Base-by-base conservation (phyloP, 2,113 vertebrate species). In the Tauraco erythrolophus region DNA sequence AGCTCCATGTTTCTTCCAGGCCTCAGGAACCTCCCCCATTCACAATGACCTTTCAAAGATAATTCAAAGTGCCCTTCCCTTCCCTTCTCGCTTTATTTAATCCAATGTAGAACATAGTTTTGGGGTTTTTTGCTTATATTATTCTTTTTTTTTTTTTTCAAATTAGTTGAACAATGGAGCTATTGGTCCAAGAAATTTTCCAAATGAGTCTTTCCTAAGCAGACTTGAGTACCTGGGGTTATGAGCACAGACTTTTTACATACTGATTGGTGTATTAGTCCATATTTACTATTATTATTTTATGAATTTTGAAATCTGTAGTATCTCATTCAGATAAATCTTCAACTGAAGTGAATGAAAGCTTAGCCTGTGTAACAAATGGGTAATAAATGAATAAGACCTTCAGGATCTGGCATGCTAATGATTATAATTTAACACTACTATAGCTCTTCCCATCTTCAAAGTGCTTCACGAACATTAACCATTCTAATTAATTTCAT, bases 401-500 rank as follows among this genome's bases (percentile, higher is more conserved):
- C 94, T 97, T 94, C 94, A 97, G 48, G 77, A 97, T 97, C 46
- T 95, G 92, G 75, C 91, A 81, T 77, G 80, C 66, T 97, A 97
- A 97, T 95, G 85, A 95, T 95, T 91, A 93, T 89, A 93, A 94
- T 94, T 97, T 94, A 94, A 91, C 92, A 94, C 91, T 92, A 61
- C 76, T 86, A 41, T 87, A 94, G 88, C 57, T 94, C 68, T 94
- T 97, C 94, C 94, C 72, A 96, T 96, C 82, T 96, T 97, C 91
- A 94, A 91, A 97, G 89, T 91, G 78, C 79, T 94, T 94, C 92
- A 95, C 0, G 69, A 98, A 95, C 93, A 96, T 95, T 97, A 96
- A 78, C 84, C 87, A 91, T 84, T 92, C 96, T 97, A 97, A 98
- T 97, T 97, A 97, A 97, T 97, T 97, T 97, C 93, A 95, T 97